Base-by-base conservation (phyloP, 64 coral and sea anemone genomes). In the Hydrozoanthus tunicans region DNA sequence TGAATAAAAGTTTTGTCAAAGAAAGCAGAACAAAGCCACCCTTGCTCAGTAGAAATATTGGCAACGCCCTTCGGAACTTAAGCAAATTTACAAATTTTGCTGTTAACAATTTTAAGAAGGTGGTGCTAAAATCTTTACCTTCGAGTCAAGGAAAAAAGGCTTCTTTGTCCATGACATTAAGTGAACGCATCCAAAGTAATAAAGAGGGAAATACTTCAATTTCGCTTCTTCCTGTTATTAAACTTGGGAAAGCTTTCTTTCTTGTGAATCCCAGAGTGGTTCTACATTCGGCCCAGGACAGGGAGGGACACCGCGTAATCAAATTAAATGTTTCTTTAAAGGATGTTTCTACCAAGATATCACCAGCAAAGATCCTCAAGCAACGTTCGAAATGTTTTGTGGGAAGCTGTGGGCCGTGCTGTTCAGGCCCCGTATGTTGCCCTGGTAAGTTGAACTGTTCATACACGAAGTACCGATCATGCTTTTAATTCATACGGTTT, bases 211-310 rank as follows among this genome's bases (percentile, higher is more conserved):
- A 73, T 59, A 12, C n/a, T 5, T 13, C 7, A 58, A 67, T 73
- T 73, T 86, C 53, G 11, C 13, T 24, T 70, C n/a, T 88, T 70
- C 84, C 84, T 32, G 69, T 88, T 17, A 75, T 88, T 3, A 88
- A 73, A 58, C 14, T 88, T 56, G 84, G 84, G 6, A 75, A 88
- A 88, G 84, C 84, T 57, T 7, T 88, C 4, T 88, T 88, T 88
- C 9, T 88, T 3, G 3, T 88, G 23, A 88, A 88, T 56, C 70
- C 69, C 2, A 88, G 74, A 59, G 69, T 70, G 15, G 66, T 75
- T 61, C 53, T 88, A 75, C 84, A 88, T 20, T 74, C 69, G 51
- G 51, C 70, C 13, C 73, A 58, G 25, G 11, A 73, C 25, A 20
- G 55, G 12, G 54, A 20, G 11, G 57, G 67, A 24, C 56, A 88